phyloP scores from a whole-genome alignment of 2,888 invertebrate species.

The Himalopsyche anomala region DNA sequence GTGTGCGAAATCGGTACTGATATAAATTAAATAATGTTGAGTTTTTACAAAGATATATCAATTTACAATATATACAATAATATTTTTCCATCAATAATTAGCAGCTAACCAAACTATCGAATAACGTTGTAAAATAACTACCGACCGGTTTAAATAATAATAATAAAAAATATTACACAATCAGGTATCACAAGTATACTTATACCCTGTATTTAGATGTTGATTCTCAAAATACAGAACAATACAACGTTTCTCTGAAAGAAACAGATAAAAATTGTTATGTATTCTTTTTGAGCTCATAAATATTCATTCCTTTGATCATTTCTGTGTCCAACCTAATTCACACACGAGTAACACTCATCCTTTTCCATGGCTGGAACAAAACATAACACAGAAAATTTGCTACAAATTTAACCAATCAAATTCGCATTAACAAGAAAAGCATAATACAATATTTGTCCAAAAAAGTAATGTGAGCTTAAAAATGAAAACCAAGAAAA shows the following conservation, averaged over 20 bases:
- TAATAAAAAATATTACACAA: no score
- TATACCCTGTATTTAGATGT: no score
- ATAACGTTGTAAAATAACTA: no score
- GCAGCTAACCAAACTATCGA: no score
- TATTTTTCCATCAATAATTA: no score
- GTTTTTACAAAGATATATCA: no score
- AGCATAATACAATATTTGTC: neutral
- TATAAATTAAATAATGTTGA: no score
- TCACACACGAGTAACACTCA: slow-evolving; percentile 11
- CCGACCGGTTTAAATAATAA: no score
- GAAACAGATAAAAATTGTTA: neutral
- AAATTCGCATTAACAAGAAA: slow-evolving; percentile 9
- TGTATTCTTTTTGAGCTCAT: slow-evolving; percentile 1
- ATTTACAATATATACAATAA: no score
- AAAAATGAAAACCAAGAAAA: neutral
- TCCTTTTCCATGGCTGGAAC: neutral
- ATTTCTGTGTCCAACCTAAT: slow-evolving; percentile 5
- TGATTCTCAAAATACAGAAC: no score
- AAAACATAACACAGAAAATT: slow-evolving; percentile 7
- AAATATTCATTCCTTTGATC: slow-evolving; percentile 36
- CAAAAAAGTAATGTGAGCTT: neutral
- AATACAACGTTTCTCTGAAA: neutral
- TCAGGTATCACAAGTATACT: no score
- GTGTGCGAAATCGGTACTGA: no score
- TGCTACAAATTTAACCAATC: slow-evolving; percentile 28